Conservation (phyloP, 2,113 vertebrate genomes). For the Ursus arctos region DNA sequence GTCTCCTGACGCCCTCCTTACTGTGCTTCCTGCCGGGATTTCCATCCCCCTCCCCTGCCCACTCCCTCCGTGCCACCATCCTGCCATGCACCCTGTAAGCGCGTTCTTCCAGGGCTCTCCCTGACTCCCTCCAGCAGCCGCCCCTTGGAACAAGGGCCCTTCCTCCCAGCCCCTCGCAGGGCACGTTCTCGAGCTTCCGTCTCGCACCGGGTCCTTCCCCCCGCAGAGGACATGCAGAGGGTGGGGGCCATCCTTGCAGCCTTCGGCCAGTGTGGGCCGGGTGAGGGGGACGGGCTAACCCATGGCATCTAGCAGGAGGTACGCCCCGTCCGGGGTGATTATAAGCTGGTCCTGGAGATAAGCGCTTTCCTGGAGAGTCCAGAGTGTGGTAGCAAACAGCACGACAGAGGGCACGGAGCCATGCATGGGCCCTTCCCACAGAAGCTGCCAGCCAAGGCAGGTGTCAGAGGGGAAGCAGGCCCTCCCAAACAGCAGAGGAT, state of each 20-base stretch:
- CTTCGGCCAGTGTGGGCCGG: accelerated
- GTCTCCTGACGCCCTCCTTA: not conserved
- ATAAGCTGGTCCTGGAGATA: not conserved
- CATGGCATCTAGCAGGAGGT: accelerated
- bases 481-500: not conserved
- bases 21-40: no score
- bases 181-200: not conserved
- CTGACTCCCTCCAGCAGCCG: accelerated
- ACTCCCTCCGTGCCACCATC: no score
- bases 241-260: accelerated
- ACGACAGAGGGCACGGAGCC: not conserved
- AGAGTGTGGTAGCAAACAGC: not conserved
- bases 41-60: not conserved
- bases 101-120: not conserved
- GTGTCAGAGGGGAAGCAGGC: no score
- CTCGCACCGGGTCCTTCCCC: not conserved
- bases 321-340: not conserved
- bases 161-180: no score
- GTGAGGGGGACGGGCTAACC: not conserved
- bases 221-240: accelerated
- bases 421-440: not conserved
- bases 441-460: not conserved
- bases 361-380: not conserved
- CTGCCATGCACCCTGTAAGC: not conserved
- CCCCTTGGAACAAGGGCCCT: not conserved